Conservation (phyloP, 2,888 invertebrate species). For the Leptopilina drosophilae region DNA sequence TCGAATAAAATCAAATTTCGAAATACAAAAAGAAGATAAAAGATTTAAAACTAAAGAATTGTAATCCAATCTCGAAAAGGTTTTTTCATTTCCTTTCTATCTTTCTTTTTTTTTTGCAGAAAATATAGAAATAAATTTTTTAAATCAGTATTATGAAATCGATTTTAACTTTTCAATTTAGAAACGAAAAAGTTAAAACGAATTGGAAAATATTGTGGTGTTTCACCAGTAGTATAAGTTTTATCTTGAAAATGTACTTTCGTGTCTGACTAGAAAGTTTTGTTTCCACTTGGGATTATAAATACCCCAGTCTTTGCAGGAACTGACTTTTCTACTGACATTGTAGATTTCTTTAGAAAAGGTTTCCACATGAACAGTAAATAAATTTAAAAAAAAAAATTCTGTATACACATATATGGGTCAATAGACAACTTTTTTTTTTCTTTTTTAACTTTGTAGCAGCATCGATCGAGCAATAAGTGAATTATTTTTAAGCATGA, state of each 20-base stretch:
- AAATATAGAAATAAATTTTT: background rate
- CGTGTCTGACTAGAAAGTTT: conserved; percentile 17
- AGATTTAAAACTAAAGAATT: too few species aligned
- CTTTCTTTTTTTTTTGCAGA: background rate
- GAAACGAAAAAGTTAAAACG: conserved; percentile 17
- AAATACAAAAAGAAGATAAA: too few species aligned
- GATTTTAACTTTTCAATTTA: conserved; percentile 12
- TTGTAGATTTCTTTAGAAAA: conserved; percentile 12
- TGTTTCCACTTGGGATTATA: conserved; percentile 20
- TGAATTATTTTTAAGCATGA: background rate
- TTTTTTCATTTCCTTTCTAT: too few species aligned
- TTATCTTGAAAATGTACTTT: conserved; percentile 17
- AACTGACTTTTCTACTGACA: conserved; percentile 17
- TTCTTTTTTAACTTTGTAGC: too few species aligned
- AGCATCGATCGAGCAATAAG: too few species aligned
- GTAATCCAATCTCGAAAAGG: too few species aligned
- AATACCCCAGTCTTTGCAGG: conserved; percentile 12
- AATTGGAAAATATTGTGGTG: conserved; percentile 17
- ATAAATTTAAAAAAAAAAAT: background rate
- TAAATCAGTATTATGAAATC: conserved; percentile 10
- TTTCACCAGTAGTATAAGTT: conserved; percentile 2
- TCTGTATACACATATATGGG: background rate
- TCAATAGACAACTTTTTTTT: background rate
- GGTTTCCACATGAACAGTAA: conserved; percentile 2
- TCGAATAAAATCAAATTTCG: too few species aligned